Evolutionary conservation across 2,888 invertebrate genomes (phyloP), one percentile per base, ranked within the genome.

Genomic region (Cataglyphis livida): DNA sequence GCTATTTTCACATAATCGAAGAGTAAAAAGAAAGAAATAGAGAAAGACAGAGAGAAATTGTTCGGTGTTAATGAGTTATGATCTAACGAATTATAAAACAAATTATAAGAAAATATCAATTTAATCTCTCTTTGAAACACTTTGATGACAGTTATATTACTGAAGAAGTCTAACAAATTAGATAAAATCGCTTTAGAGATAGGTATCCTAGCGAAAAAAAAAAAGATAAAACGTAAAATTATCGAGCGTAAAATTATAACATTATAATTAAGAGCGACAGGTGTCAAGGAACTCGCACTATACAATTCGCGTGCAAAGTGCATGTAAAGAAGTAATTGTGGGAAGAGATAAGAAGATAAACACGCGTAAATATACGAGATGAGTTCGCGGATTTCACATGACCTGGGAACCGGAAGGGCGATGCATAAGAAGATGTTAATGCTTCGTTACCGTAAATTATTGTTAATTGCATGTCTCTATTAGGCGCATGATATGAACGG

Each of bases 271-370:
- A 71, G 41, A 44, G 59, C 41, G 78, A 44, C 74, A 79, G 74
- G 59, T 44, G 68, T 74, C 74, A 75, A 84, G 59, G 82, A 82
- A 61, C 65, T 54, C 57, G 21, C 54, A 7, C n/a, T 54, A 62
- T 35, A 21, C 18, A 51, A 61, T 51, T 28, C 65, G 62, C 48
- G 81, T 59, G 66, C 44, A 79, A 79, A 65, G 18, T 83, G 70
- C 70, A 81, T 57, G 79, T 57, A 38, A 66, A 74, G 61, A 61
- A 61, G 61, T 83, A 84, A 84, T 84, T 68, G 68, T 68, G 82
- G 68, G 83, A 84, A 82, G 10, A 71, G 62, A 78, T 75, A 28
- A 48, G 41, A 65, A 70, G 83, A 83, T 81, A 70, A 64, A 81
- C 25, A 44, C 9, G 65, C 44, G 28, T 57, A 59, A 71, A 71